Percentiles rank a stretch among this genome's conserved stretches.
Evolutionary conservation across 2,113 vertebrate species (phyloP).

Genomic region (Gracilinanus agilis): DNA sequence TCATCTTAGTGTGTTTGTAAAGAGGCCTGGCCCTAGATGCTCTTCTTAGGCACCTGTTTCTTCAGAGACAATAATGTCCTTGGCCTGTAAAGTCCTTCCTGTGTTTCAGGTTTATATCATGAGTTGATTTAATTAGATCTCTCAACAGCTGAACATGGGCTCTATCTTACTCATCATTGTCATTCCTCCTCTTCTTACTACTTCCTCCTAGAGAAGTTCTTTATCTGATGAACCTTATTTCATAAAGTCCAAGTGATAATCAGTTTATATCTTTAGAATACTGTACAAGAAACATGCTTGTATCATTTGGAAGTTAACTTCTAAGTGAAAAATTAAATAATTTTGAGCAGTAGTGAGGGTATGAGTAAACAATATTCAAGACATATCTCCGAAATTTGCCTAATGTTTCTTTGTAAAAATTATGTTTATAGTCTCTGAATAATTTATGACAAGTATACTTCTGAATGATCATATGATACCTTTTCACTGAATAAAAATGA

Average conservation of each 20-base stretch:
- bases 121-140: neutral
- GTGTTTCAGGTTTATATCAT: neutral
- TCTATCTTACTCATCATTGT: neutral
- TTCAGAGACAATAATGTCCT: neutral
- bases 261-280: neutral
- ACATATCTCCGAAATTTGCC: neutral
- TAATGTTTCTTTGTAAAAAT: neutral
- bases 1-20: neutral
- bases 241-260: neutral
- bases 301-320: neutral
- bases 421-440: neutral
- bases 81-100: neutral
- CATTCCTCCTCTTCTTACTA: neutral
- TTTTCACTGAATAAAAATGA: neutral
- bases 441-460: neutral
- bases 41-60: neutral
- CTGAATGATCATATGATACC: neutral
- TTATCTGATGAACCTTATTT: neutral
- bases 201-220: accelerated
- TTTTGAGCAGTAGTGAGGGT: neutral
- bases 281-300: accelerated
- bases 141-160: neutral
- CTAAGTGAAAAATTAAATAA: neutral
- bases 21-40: neutral
- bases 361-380: neutral